Conservation (phyloP, 2,113 vertebrate species). For the sheep (Ovis aries) region DNA sequence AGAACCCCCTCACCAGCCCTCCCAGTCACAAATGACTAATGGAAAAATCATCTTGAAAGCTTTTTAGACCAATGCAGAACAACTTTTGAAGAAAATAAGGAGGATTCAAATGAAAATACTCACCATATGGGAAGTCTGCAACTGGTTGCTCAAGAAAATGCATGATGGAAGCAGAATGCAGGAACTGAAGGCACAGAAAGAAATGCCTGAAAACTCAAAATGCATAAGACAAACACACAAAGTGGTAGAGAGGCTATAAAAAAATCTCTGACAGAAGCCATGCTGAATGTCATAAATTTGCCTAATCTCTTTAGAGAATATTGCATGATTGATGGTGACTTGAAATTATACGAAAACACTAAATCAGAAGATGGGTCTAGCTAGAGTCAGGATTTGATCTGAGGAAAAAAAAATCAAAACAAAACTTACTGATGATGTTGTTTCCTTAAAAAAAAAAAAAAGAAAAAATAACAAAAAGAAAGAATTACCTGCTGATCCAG, state of each 20-base stretch:
- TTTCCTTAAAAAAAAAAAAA: background rate
- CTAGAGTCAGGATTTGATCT: background rate
- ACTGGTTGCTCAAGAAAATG: background rate
- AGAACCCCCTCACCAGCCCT: background rate
- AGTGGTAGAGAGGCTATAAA: background rate
- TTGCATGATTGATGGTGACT: no score
- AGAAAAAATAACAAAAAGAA: background rate
- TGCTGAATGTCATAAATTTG: background rate
- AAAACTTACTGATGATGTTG: background rate
- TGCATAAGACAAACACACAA: rapidly evolving
- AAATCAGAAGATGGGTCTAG: background rate
- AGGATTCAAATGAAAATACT: background rate
- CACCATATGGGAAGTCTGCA: background rate
- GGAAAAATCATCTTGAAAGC: background rate
- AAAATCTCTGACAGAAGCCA: background rate
- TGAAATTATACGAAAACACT: background rate
- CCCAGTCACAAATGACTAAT: background rate
- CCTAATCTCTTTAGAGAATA: background rate
- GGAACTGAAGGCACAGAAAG: background rate
- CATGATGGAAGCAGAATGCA: background rate
- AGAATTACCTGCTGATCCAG: background rate
- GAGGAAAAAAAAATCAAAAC: background rate
- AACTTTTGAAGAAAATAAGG: background rate
- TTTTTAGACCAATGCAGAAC: background rate
- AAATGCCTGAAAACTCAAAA: background rate